These are phyloP conservation scores for Cantharis rustica DNA, from an alignment of 2,888 invertebrate species.

Conservation along the genomic window DNA sequence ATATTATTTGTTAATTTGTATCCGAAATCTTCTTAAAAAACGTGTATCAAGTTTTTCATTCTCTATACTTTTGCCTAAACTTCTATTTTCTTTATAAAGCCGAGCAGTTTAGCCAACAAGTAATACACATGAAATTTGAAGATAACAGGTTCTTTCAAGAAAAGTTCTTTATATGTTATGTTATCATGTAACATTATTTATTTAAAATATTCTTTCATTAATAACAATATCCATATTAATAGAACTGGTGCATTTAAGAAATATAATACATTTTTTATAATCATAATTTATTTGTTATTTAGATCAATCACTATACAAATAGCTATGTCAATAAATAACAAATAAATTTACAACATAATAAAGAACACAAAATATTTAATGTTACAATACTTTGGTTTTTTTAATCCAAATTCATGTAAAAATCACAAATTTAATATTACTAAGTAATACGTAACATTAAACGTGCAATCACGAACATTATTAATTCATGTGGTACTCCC, in stretches of 20 bases:
- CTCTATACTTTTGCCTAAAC: too few species aligned
- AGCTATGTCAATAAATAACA: background rate
- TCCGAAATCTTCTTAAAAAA: too few species aligned
- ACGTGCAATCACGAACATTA: background rate
- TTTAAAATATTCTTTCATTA: conserved; percentile 3
- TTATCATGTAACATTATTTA: background rate
- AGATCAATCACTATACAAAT: background rate
- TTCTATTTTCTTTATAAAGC: too few species aligned
- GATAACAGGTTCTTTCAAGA: background rate
- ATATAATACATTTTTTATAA: background rate
- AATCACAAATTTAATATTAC: background rate
- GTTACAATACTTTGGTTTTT: background rate
- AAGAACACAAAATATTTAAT: background rate
- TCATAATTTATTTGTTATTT: background rate
- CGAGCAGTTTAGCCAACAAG: too few species aligned
- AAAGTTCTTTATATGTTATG: background rate
- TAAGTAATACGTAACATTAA: background rate
- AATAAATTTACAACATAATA: background rate
- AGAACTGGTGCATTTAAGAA: background rate
- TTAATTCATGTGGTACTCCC: background rate
- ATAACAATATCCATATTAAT: background rate
- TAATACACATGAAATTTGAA: too few species aligned
- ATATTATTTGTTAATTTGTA: too few species aligned
- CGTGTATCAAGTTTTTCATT: too few species aligned
- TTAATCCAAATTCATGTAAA: background rate